A percentile compares a stretch with the other conserved stretches of the same genome.
Evolutionary conservation across 2,888 invertebrate genomes (phyloP).

Genomic region (Eretmocerus hayati): DNA sequence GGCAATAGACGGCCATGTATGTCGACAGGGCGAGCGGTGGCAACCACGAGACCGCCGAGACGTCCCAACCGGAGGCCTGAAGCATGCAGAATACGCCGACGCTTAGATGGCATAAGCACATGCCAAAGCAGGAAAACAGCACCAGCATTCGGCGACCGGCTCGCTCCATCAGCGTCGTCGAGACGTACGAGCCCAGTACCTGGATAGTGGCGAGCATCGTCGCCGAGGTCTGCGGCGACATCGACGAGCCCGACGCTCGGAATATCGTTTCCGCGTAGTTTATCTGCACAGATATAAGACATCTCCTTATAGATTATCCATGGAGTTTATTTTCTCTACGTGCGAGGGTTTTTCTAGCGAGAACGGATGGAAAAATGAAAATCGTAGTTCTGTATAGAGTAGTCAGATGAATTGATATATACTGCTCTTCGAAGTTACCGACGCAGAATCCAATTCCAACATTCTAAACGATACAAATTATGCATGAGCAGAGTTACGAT

Average conservation of each 20-base stretch:
- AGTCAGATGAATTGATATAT: too few species aligned
- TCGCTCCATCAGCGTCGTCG: constrained; percentile 52
- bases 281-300: constrained; percentile 32
- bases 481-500: too few species aligned
- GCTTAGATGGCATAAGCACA: constrained; percentile 37
- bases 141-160: constrained; percentile 54
- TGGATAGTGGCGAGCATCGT: constrained; percentile 56
- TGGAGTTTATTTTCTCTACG: background rate
- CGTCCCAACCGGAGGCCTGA: constrained; percentile 28
- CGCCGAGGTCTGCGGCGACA: constrained; percentile 51
- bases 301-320: background rate
- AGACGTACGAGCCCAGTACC: constrained; percentile 47
- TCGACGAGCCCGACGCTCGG: constrained; percentile 48
- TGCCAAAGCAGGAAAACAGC: constrained; percentile 44
- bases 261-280: constrained; percentile 52
- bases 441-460: too few species aligned
- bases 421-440: too few species aligned
- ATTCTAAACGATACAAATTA: too few species aligned
- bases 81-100: constrained; percentile 41
- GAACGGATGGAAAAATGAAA: background rate
- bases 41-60: constrained; percentile 47
- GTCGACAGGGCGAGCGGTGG: constrained; percentile 50
- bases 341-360: background rate
- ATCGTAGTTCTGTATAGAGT: too few species aligned
- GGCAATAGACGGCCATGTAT: constrained; percentile 50